These are phyloP conservation scores for Sarcophaga caerulescens DNA, from an alignment of 2,888 invertebrate genomes.

Conservation along the genomic window DNA sequence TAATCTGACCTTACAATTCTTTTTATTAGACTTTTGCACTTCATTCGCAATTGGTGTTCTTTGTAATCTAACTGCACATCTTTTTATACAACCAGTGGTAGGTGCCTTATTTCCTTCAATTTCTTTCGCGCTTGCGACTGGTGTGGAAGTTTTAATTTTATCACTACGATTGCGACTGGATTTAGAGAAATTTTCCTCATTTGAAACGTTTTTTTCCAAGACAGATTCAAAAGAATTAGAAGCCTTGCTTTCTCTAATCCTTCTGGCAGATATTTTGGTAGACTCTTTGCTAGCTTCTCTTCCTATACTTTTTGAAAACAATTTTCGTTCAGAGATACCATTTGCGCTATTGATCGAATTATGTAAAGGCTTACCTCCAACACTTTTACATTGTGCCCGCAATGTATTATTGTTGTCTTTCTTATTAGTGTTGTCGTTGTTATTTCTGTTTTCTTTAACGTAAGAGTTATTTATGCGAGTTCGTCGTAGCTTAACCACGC, in stretches of 20 bases:
- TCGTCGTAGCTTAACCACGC: slow-evolving; percentile 37
- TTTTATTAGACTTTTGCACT: slow-evolving; percentile 1
- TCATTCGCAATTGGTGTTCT: neutral
- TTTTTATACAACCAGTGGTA: neutral
- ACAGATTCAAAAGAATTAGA: too few species aligned
- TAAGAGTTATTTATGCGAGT: neutral
- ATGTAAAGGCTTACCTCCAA: neutral
- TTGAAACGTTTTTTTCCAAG: too few species aligned
- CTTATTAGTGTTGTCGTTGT: neutral
- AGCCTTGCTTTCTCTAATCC: neutral
- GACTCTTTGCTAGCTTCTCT: neutral
- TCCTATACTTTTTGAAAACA: neutral
- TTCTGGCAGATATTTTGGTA: neutral
- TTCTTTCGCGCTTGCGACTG: neutral
- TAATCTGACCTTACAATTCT: slow-evolving; percentile 20
- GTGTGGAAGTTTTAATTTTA: too few species aligned
- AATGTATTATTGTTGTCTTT: slow-evolving; percentile 14
- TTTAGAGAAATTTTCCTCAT: too few species aligned
- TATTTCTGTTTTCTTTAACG: too few species aligned
- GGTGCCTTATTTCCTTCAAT: neutral
- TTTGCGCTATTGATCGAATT: neutral
- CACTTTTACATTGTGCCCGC: slow-evolving; percentile 50
- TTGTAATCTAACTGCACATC: neutral
- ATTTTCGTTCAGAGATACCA: neutral
- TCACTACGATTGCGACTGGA: too few species aligned